phyloP scores from a whole-genome alignment of 1,140 invertebrate species.

The Homarus americanus region DNA sequence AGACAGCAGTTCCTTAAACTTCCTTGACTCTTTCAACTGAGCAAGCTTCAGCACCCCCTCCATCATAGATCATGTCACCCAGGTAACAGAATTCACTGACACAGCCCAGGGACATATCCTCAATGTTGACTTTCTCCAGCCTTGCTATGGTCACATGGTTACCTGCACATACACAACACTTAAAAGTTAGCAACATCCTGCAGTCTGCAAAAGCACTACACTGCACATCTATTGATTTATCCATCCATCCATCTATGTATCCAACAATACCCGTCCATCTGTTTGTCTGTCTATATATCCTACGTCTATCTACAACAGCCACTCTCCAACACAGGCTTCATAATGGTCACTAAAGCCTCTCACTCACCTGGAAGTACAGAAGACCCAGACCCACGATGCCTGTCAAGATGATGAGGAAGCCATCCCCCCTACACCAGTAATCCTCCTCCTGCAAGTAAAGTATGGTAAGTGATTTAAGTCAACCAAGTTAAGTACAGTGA shows the following conservation, averaged over 20 bases:
- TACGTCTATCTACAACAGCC: not conserved
- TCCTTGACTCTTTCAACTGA: too few species aligned
- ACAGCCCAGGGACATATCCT: too few species aligned
- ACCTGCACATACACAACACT: too few species aligned
- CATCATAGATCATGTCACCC: too few species aligned
- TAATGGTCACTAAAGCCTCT: not conserved
- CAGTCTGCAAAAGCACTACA: not conserved
- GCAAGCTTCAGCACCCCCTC: too few species aligned
- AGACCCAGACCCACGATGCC: constrained; percentile 82
- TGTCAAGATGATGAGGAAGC: constrained; percentile 85
- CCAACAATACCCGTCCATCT: not conserved
- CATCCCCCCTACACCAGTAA: constrained; percentile 85
- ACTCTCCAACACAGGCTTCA: not conserved
- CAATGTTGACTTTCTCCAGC: too few species aligned
- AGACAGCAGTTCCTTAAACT: too few species aligned
- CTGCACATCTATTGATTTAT: not conserved
- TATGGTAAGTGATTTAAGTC: too few species aligned
- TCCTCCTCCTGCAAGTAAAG: constrained; percentile 22
- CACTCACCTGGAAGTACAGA: constrained; percentile 83
- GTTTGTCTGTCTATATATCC: not conserved
- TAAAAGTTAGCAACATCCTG: too few species aligned
- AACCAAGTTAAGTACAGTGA: too few species aligned
- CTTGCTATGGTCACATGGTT: too few species aligned
- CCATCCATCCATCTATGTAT: not conserved
- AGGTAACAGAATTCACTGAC: too few species aligned